These are phyloP conservation scores for Drosophila falleni DNA, from an alignment of 2,888 invertebrate genomes.

Conservation along the genomic window DNA sequence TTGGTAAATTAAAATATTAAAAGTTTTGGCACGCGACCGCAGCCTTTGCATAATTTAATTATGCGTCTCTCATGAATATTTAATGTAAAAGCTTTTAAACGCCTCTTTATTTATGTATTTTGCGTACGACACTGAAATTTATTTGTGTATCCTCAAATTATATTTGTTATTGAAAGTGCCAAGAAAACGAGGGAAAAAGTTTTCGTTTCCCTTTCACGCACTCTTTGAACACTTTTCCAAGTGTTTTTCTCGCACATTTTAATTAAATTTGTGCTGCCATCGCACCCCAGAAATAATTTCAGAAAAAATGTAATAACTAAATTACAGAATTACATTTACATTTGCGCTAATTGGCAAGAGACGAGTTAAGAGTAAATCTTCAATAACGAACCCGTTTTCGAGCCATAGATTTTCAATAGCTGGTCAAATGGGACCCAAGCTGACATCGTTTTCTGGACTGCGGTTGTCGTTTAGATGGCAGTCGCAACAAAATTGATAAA, in stretches of 20 bases:
- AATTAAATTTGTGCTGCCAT: constrained; percentile 48
- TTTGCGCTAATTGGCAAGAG: constrained; percentile 52
- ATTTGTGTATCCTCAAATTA: constrained; percentile 32
- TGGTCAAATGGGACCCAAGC: constrained; percentile 35
- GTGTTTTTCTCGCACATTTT: constrained; percentile 52
- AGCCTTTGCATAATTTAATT: constrained; percentile 75
- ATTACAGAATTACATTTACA: constrained; percentile 56
- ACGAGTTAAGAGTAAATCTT: constrained; percentile 27
- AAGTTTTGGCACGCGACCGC: constrained; percentile 75
- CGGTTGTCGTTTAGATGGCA: constrained; percentile 42
- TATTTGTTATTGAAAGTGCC: constrained; percentile 63
- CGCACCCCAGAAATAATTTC: constrained; percentile 10
- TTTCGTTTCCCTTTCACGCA: not conserved
- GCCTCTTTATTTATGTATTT: constrained; percentile 73
- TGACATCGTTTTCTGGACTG: constrained; percentile 39
- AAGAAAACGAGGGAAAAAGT: constrained; percentile 34
- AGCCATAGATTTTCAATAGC: constrained; percentile 49
- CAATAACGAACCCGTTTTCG: constrained; percentile 13
- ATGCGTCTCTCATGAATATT: constrained; percentile 69
- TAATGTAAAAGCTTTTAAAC: constrained; percentile 72
- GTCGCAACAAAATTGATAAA: constrained; percentile 65
- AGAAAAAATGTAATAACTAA: constrained; percentile 11
- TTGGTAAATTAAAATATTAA: constrained; percentile 72
- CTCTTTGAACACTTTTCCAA: constrained; percentile 47
- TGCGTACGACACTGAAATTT: constrained; percentile 50